Evolutionary conservation across 2,888 invertebrate species (phyloP), one percentile per base, ranked within the genome.

Genomic region (Drosophila longiperda): DNA sequence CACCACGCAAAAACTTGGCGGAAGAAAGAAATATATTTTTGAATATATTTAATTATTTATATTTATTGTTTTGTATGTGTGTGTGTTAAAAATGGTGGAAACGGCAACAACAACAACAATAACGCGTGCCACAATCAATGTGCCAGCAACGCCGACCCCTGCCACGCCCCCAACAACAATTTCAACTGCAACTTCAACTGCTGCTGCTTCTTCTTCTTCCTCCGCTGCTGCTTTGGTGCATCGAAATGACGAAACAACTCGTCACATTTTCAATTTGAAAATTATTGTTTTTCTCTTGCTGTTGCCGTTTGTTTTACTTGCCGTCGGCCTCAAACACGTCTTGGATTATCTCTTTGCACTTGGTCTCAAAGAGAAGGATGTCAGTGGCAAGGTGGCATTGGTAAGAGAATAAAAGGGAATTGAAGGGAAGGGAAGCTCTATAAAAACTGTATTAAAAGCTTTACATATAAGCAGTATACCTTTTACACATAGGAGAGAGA

Each of bases 331-430:
- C 2, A 92, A 92, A 67, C 92, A 92, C 80, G 73, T 92, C 38
- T 67, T 92, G 84, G 92, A 92, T 75, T 93, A 92, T 69, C 81
- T 92, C 33, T 92, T 92, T 53, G 86, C 88, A 5, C 63, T 92
- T 64, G 88, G 91, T 7, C 67, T 81, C 11, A 90, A 90, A 75
- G 92, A 92, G 70, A 92, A 92, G 87, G 92, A 93, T 82, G 91
- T 92, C 29, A 89, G 82, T 77, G 93, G 92, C 49, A 91, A 93
- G 80, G 93, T 92, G 72, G 93, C 92, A 34, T 66, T 92, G 92
- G 92, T 92, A 82, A 92, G 93, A 15, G 33, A 54, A 53, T 20
- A 7, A 20, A 7, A 29, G 17, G 45, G 15, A 23, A 3, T 45
- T 20, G 8, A 45, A 45, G 20, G 45, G 20, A 45, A 12, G 6